Percentiles rank a stretch among this genome's conserved stretches.
These are phyloP conservation scores for Phrynocephalus forsythii DNA, from an alignment of 2,797 vertebrate species.

Conservation along the genomic window DNA sequence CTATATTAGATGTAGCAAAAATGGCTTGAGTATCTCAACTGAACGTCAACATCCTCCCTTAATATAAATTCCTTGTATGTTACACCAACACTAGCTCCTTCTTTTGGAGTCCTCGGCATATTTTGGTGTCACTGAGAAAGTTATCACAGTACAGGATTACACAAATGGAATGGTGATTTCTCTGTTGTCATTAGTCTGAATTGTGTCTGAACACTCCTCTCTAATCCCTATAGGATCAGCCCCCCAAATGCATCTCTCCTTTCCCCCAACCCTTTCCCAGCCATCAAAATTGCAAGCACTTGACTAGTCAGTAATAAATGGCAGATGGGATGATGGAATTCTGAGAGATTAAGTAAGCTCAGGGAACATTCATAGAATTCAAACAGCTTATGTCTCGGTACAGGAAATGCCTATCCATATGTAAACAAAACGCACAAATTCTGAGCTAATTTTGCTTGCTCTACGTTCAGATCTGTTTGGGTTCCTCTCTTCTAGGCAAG, in stretches of 20 bases:
- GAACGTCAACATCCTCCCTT: background rate
- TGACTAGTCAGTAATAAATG: background rate
- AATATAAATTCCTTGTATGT: background rate
- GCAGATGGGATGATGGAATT: conserved; percentile 1
- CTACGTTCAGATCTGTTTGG: background rate
- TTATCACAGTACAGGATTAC: background rate
- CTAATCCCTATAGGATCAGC: background rate
- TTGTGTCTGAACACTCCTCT: background rate
- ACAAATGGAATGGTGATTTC: background rate
- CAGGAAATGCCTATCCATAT: background rate
- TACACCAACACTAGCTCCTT: background rate
- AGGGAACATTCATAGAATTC: background rate
- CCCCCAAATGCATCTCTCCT: background rate
- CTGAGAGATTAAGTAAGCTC: conserved; percentile 41
- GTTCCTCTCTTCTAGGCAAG: background rate
- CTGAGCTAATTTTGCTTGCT: background rate
- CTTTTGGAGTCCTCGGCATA: background rate
- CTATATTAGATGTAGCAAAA: too few relatives aligned
- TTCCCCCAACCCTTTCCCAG: background rate
- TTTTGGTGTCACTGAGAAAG: background rate
- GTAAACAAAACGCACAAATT: background rate
- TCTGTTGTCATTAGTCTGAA: too few relatives aligned
- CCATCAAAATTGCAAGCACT: background rate
- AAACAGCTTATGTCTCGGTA: background rate
- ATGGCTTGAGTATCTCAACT: too few relatives aligned